Conservation (phyloP, 2,113 vertebrate genomes). For the Mola mola region DNA sequence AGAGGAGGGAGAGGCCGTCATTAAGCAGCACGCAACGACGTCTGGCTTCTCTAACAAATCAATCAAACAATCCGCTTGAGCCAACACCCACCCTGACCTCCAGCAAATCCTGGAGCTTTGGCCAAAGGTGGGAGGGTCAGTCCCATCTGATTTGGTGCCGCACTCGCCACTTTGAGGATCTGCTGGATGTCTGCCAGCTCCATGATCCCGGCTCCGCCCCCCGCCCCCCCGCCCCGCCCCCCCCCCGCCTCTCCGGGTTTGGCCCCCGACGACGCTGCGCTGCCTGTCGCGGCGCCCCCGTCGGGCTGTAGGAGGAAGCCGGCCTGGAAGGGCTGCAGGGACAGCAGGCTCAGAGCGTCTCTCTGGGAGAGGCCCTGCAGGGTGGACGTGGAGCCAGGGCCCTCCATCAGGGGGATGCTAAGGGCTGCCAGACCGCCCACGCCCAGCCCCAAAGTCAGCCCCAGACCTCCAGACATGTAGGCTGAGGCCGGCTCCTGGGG, state of each 20-base stretch:
- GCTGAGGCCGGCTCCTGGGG: constrained; percentile 87
- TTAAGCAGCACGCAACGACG: too few relatives aligned
- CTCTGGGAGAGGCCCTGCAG: constrained; percentile 88
- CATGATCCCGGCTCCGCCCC: constrained; percentile 48
- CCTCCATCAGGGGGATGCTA: constrained; percentile 86
- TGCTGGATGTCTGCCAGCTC: constrained; percentile 97
- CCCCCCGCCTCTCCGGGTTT: constrained; percentile 73
- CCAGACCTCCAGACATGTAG: constrained; percentile 52
- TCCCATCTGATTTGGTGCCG: constrained; percentile 88
- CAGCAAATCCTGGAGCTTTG: constrained; percentile 83
- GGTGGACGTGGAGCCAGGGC: constrained; percentile 71
- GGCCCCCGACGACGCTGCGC: constrained; percentile 79
- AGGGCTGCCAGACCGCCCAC: constrained; percentile 74
- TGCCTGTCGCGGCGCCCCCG: constrained; percentile 84
- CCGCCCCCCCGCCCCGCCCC: background rate
- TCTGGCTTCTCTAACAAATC: too few relatives aligned
- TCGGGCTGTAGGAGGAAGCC: constrained; percentile 93
- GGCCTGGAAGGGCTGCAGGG: constrained; percentile 92
- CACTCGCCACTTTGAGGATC: constrained; percentile 93
- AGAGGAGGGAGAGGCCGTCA: background rate
- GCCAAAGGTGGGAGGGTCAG: constrained; percentile 89
- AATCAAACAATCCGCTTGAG: too few relatives aligned
- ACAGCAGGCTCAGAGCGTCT: constrained; percentile 87
- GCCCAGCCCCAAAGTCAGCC: constrained; percentile 55
- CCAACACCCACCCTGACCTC: constrained; percentile 47